These are phyloP conservation scores for Varroa destructor DNA, from an alignment of 1,140 invertebrate genomes.

Conservation along the genomic window DNA sequence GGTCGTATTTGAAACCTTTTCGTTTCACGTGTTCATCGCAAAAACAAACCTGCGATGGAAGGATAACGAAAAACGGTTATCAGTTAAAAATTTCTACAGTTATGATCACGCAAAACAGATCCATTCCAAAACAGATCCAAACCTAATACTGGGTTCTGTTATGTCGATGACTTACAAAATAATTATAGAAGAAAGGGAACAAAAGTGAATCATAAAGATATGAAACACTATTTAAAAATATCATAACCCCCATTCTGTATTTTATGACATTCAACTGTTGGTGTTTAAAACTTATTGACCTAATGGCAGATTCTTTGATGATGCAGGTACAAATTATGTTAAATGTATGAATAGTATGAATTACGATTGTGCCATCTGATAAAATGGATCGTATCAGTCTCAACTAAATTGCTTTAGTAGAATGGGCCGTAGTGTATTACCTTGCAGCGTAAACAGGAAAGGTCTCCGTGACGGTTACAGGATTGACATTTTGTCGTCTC, in stretches of 20 bases:
- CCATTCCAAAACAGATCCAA: too few species aligned
- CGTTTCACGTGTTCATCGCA: constrained; percentile 89
- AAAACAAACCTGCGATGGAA: constrained; percentile 55
- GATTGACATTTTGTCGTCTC: constrained; percentile 85
- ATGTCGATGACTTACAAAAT: neutral
- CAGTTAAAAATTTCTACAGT: too few species aligned
- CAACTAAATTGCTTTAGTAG: neutral
- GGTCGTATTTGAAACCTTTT: constrained; percentile 82
- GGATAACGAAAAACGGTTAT: neutral
- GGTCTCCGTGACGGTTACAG: constrained; percentile 82
- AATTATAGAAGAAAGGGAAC: neutral
- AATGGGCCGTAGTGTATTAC: constrained; percentile 35
- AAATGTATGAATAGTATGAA: too few species aligned
- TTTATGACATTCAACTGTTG: too few species aligned
- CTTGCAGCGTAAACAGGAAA: constrained; percentile 86
- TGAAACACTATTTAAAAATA: too few species aligned
- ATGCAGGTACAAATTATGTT: too few species aligned
- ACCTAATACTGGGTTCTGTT: neutral
- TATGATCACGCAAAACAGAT: too few species aligned
- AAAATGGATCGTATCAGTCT: neutral
- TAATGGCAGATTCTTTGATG: too few species aligned
- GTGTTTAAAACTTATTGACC: too few species aligned
- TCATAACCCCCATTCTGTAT: too few species aligned
- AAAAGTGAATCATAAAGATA: too few species aligned
- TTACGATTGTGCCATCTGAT: too few species aligned